Conservation (phyloP, 2,797 vertebrate species). For the Chloroceryle amazona region DNA sequence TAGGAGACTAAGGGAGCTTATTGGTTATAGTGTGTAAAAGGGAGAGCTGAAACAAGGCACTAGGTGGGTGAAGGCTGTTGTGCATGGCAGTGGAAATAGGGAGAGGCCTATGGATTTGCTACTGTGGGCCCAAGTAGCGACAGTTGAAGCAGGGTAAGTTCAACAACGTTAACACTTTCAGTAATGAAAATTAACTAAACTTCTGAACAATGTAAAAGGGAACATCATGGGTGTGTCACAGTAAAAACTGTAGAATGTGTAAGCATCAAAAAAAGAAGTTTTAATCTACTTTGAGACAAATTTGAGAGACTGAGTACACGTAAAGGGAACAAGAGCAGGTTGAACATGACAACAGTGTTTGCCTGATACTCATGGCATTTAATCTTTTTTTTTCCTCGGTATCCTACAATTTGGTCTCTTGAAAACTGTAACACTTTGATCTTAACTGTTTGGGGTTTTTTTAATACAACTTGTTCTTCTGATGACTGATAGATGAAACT, state of each 20-base stretch:
- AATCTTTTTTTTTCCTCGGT: neutral
- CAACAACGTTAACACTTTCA: neutral
- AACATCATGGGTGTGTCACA: neutral
- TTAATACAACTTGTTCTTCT: neutral
- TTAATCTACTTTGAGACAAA: neutral
- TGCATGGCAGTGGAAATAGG: neutral
- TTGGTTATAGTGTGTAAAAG: neutral
- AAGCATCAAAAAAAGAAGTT: neutral
- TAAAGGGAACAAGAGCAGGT: neutral
- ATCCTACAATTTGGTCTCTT: neutral
- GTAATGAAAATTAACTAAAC: neutral
- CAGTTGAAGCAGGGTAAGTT: neutral
- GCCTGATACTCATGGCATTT: accelerated
- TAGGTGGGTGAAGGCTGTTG: neutral
- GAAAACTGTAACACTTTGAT: neutral
- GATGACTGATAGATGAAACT: neutral
- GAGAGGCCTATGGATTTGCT: neutral
- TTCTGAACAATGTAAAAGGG: neutral
- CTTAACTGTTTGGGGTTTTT: neutral
- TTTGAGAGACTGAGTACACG: neutral
- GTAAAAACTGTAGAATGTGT: neutral
- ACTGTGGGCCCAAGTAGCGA: neutral
- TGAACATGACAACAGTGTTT: neutral
- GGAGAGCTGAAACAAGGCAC: neutral
- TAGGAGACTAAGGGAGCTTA: neutral